Evolutionary conservation across 1,140 invertebrate species (phyloP), one percentile per base, ranked within the genome.

Genomic region (Globodera rostochiensis): DNA sequence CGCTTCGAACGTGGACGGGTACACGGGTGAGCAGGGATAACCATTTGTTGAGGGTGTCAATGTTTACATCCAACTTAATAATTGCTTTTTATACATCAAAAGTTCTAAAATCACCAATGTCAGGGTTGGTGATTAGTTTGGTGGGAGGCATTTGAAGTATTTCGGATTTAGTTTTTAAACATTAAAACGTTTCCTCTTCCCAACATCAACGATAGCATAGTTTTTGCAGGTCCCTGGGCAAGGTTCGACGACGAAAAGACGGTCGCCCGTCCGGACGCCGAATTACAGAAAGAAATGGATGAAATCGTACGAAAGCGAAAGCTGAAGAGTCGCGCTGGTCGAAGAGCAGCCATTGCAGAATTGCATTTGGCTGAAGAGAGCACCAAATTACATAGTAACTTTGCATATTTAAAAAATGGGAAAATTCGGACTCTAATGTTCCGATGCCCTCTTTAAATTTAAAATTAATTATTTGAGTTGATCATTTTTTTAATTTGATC

Each of bases 141-240:
- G 36, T 36, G 36, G 36, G 36, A 36, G 36, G 36, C 36, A 36
- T 36, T 36, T 36, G 36, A 3, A 36, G 36, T 36, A 36, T 36
- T 36, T 36, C 36, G 36, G 36, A 36, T 36, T 36, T 36, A 3
- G 2, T 36, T 36, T 25, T 3, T 3, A 36, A 36, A 36, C 36
- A 36, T 36, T 36, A 36, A 36, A 36, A 36, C 36, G 36, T 36
- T 36, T 36, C 36, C 36, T 36, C 36, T 36, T 36, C 36, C 36
- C 36, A 36, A 25, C 25, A 25, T 25, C 25, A 25, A 21, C 19
- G n/a, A 69, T 8, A 4, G 15, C 8, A 19, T 19, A 21, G 7
- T 25, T 74, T 98, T 97, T 90, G 91, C 96, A 4, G 97, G 98
- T 1, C 98, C 97, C 0, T 99, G 98, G 98, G 97, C 95, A 78